These are phyloP conservation scores for Balearica regulorum DNA, from an alignment of 2,797 vertebrate genomes.

Conservation along the genomic window DNA sequence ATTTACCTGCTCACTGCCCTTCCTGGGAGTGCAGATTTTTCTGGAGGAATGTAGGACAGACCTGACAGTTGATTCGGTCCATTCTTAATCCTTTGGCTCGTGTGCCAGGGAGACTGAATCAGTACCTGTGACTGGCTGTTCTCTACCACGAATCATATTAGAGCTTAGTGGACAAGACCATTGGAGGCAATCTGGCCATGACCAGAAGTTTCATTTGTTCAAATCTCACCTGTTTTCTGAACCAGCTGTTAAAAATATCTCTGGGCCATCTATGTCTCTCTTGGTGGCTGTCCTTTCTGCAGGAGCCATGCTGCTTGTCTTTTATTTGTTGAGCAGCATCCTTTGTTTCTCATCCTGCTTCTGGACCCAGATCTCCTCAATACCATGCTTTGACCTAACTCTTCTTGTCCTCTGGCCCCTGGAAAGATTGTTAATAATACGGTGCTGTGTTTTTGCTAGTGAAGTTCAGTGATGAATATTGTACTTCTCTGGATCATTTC, in stretches of 20 bases:
- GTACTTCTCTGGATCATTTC: background rate
- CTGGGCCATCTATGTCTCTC: accelerated
- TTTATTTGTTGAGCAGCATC: background rate
- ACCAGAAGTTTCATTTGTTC: background rate
- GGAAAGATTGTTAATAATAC: background rate
- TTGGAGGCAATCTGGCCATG: background rate
- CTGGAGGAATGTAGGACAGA: background rate
- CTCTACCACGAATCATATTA: background rate
- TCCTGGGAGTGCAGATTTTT: background rate
- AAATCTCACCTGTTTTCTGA: background rate
- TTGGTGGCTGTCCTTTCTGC: background rate
- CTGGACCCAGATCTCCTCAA: background rate
- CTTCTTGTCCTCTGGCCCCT: background rate
- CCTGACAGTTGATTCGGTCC: background rate
- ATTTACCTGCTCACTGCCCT: background rate
- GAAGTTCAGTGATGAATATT: background rate
- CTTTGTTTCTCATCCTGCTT: background rate
- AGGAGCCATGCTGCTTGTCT: background rate
- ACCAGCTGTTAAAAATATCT: background rate
- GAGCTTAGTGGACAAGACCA: background rate
- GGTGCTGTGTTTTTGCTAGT: background rate
- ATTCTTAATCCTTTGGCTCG: background rate
- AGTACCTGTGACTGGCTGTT: background rate
- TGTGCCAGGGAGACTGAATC: background rate
- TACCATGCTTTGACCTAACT: background rate